A percentile compares a stretch with the other conserved stretches of the same genome.
phyloP scores from a whole-genome alignment of 2,113 vertebrate species.

The Alethe diademata region DNA sequence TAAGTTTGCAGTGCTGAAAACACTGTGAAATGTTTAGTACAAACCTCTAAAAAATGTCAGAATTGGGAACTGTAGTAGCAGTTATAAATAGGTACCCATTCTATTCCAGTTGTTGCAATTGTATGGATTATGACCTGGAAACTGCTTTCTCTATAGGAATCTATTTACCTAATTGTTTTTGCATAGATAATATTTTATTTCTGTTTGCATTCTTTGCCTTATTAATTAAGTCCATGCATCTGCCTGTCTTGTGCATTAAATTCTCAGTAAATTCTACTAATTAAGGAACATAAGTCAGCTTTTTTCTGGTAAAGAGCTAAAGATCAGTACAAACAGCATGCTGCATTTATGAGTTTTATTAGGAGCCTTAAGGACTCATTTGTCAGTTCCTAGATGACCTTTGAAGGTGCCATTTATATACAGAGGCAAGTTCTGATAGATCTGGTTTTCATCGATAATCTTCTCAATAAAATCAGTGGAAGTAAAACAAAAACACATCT shows the following conservation, averaged over 20 bases:
- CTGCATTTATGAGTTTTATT: background rate
- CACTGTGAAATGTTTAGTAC: background rate
- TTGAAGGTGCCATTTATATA: background rate
- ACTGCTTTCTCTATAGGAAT: background rate
- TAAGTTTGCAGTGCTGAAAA: background rate
- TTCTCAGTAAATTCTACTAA: background rate
- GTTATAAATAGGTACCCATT: background rate
- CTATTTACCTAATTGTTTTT: conserved; percentile 13
- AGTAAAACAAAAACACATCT: background rate
- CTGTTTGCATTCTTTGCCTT: background rate
- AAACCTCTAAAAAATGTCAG: background rate
- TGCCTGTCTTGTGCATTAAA: background rate
- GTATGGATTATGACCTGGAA: background rate
- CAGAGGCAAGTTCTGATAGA: background rate
- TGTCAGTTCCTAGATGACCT: background rate
- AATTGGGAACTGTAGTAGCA: background rate
- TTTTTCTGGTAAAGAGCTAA: background rate
- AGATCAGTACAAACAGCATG: background rate
- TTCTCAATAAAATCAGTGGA: background rate
- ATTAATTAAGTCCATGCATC: background rate
- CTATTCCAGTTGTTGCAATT: background rate
- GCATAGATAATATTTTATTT: conserved; percentile 16
- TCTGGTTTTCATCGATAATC: background rate
- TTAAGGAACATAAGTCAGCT: background rate
- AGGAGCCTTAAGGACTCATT: background rate